A percentile compares a stretch with the other conserved stretches of the same genome.
phyloP scores from a whole-genome alignment of 2,113 vertebrate species.

The Podarcis muralis region DNA sequence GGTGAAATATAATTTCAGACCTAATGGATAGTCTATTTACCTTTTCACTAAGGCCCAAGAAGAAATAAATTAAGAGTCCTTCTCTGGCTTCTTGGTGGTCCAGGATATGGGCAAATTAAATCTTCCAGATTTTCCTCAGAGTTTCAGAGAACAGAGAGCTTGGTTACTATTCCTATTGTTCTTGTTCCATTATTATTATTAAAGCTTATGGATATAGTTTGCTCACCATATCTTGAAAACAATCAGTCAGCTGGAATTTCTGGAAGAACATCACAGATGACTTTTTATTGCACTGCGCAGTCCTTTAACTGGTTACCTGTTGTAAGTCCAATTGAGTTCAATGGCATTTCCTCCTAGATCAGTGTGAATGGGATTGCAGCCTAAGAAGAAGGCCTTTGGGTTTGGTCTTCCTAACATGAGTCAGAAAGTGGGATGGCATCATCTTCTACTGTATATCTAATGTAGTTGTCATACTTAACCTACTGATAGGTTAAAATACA shows the following conservation, averaged over 20 bases:
- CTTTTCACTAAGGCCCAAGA: constrained; percentile 71
- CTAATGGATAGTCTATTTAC: constrained; percentile 76
- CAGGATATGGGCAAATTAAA: constrained; percentile 61
- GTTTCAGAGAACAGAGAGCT: constrained; percentile 31
- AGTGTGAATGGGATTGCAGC: too few relatives aligned
- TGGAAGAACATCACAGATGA: background rate
- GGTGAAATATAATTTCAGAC: constrained; percentile 75
- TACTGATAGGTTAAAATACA: background rate
- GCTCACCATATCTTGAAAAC: background rate
- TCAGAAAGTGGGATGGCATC: background rate
- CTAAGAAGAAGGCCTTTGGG: background rate
- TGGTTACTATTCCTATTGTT: constrained; percentile 7
- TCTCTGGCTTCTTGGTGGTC: constrained; percentile 50
- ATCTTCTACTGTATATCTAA: background rate
- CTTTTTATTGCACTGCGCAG: background rate
- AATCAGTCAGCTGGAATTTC: background rate
- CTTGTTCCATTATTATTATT: background rate
- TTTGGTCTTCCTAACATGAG: background rate
- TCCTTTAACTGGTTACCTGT: too few relatives aligned
- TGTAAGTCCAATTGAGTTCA: too few relatives aligned
- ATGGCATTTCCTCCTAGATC: too few relatives aligned
- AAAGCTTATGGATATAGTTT: constrained; percentile 37
- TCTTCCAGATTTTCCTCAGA: constrained; percentile 41
- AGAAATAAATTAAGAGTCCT: constrained; percentile 73
- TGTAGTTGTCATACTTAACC: background rate